Evolutionary conservation across 1,140 invertebrate genomes (phyloP).

Genomic region (Stratiolaelaps scimitus): DNA sequence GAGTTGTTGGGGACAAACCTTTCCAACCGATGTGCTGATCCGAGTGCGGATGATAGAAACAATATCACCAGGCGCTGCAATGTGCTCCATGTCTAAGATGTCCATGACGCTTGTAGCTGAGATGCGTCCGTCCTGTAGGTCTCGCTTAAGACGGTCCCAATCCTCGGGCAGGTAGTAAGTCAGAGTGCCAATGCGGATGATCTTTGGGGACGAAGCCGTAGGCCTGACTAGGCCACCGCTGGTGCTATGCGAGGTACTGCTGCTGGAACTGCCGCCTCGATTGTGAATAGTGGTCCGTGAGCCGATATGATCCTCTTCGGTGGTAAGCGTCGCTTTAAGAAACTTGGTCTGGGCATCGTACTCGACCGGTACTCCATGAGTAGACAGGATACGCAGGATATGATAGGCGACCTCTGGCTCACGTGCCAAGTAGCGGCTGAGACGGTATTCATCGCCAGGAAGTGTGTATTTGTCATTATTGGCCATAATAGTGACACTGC

Average conservation of each 20-base stretch:
- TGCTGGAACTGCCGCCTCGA: neutral
- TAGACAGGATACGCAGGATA: neutral
- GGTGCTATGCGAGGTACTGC: neutral
- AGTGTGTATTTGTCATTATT: slow-evolving; percentile 21
- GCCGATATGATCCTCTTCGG: neutral
- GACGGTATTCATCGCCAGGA: slow-evolving; percentile 1
- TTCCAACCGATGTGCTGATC: neutral
- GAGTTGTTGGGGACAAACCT: neutral
- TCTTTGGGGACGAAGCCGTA: neutral
- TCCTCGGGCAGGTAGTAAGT: slow-evolving; percentile 18
- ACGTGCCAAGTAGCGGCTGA: slow-evolving; percentile 8
- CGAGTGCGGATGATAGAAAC: slow-evolving; percentile 5
- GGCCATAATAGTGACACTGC: slow-evolving; percentile 19
- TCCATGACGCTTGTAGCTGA: slow-evolving; percentile 12
- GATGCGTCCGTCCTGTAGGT: neutral
- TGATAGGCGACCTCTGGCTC: slow-evolving; percentile 26
- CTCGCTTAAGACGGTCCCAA: neutral
- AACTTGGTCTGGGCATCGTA: neutral
- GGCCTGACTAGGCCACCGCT: neutral
- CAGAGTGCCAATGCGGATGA: neutral
- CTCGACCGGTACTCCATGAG: slow-evolving; percentile 19
- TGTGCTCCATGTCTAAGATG: slow-evolving; percentile 9
- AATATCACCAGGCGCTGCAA: neutral
- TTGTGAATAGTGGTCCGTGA: neutral
- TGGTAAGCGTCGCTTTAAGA: neutral